Evolutionary conservation across 1,140 invertebrate genomes (phyloP).

Genomic region (Drosophila arawakana): DNA sequence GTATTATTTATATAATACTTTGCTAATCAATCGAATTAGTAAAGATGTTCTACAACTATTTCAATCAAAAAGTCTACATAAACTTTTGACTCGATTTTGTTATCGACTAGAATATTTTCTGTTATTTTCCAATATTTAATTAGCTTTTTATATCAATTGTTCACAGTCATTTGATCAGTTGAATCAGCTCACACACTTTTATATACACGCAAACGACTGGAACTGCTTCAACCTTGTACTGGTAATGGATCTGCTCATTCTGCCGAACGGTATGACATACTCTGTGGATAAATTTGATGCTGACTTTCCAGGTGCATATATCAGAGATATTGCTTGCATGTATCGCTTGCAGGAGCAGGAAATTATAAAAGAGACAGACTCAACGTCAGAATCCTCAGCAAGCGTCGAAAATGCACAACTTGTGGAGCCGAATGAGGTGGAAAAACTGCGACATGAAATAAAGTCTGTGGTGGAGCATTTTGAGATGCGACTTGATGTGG

Average conservation of each 20-base stretch:
- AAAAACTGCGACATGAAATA: constrained; percentile 58
- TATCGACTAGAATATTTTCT: no score
- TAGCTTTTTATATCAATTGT: not conserved
- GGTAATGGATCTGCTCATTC: constrained; percentile 70
- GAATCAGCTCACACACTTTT: constrained; percentile 66
- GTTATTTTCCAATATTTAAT: no score
- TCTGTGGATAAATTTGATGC: constrained; percentile 52
- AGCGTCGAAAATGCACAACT: constrained; percentile 38
- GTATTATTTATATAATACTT: no score
- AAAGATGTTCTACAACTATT: no score
- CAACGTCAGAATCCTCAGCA: constrained; percentile 1
- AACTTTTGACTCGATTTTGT: no score
- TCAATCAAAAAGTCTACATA: no score
- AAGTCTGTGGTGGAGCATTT: constrained; percentile 68
- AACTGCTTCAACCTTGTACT: constrained; percentile 68
- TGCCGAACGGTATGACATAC: constrained; percentile 57
- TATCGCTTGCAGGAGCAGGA: constrained; percentile 61
- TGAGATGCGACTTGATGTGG: constrained; percentile 61
- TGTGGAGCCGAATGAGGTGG: constrained; percentile 29
- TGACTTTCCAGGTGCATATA: constrained; percentile 68
- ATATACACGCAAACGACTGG: constrained; percentile 73
- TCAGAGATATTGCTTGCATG: constrained; percentile 76
- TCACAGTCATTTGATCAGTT: constrained; percentile 47
- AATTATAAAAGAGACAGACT: not conserved
- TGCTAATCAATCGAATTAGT: no score